Conservation (phyloP, 2,113 vertebrate genomes). For the Ivindomyrus marchei region DNA sequence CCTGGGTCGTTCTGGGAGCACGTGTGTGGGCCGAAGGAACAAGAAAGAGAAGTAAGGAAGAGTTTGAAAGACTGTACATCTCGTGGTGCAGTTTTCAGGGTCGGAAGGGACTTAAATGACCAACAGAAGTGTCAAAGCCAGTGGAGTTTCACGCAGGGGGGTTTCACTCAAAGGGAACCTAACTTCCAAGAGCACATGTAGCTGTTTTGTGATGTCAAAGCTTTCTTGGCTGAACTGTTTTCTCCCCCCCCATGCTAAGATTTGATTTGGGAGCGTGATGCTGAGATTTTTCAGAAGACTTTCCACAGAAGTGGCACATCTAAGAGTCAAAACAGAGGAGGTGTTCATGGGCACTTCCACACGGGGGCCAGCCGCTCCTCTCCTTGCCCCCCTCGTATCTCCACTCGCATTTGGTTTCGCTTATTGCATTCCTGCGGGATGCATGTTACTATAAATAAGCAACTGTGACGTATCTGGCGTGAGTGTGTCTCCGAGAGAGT, state of each 20-base stretch:
- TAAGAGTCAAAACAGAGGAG: background rate
- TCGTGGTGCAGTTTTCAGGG: background rate
- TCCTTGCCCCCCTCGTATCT: background rate
- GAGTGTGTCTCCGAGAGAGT: conserved; percentile 23
- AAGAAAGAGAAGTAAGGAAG: background rate
- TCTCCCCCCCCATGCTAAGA: background rate
- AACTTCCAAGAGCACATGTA: background rate
- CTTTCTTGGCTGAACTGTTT: background rate
- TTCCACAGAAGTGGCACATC: background rate
- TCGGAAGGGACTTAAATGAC: background rate
- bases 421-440: conserved; percentile 31
- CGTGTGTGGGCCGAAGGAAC: background rate
- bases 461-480: conserved; percentile 9
- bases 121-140: background rate
- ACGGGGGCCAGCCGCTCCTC: background rate
- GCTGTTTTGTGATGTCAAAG: background rate
- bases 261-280: background rate
- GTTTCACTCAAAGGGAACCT: background rate
- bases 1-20: background rate
- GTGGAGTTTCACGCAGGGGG: background rate
- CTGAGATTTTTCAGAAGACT: background rate
- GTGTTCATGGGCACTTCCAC: background rate
- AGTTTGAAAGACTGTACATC: background rate
- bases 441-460: conserved; percentile 41
- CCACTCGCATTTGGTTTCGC: conserved; percentile 39